These are phyloP conservation scores for Drosophila buzzatii DNA, from an alignment of 2,888 invertebrate genomes.

Conservation along the genomic window DNA sequence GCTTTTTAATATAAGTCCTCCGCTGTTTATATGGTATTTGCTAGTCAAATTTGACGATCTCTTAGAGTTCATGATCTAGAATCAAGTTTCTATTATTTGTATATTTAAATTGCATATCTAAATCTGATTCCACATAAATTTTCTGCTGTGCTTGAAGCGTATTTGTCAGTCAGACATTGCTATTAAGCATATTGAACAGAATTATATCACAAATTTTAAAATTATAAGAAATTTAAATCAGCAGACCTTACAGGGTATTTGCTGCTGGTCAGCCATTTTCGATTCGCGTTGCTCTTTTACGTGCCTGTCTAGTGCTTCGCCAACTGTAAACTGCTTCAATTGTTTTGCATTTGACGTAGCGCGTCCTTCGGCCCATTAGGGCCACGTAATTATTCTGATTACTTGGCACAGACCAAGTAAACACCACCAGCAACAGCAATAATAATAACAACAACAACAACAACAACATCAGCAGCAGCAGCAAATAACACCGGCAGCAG, in stretches of 20 bases:
- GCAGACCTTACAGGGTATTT: neutral
- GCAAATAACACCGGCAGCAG: conserved; percentile 7
- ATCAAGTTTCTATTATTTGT: neutral
- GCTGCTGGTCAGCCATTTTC: neutral
- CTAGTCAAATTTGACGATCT: too few species aligned
- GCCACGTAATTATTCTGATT: conserved; percentile 76
- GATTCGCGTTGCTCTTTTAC: neutral
- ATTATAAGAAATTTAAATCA: neutral
- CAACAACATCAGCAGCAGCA: conserved; percentile 22
- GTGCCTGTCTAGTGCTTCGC: conserved; percentile 13
- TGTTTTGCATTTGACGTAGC: conserved; percentile 53
- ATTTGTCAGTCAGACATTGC: neutral
- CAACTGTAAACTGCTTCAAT: conserved; percentile 50
- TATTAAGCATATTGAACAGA: neutral
- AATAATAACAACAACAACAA: conserved; percentile 14
- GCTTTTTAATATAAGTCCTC: too few species aligned
- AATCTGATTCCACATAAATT: neutral
- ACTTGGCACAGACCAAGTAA: conserved; percentile 58
- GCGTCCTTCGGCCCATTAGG: conserved; percentile 68
- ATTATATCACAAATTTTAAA: neutral
- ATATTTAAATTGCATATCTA: neutral
- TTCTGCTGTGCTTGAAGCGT: neutral
- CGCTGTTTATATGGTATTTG: too few species aligned
- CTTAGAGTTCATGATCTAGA: too few species aligned
- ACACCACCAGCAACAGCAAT: conserved; percentile 28